Base-by-base conservation (phyloP, 2,888 invertebrate genomes). In the Chorisops tibialis region DNA sequence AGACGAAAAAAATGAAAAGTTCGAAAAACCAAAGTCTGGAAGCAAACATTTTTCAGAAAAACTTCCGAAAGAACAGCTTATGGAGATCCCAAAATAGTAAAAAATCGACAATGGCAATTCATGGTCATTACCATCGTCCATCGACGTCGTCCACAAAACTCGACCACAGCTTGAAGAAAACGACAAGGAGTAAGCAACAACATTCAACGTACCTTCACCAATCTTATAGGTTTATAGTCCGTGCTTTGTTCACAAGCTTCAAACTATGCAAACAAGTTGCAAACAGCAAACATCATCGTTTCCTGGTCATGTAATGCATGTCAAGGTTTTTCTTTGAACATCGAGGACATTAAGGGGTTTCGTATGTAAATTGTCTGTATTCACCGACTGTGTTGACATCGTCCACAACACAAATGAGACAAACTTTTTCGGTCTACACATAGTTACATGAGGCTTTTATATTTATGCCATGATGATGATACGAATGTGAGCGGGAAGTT, bases 251-350 rank as follows among this genome's bases (percentile, higher is more conserved):
- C 22, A 21, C 21, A 54, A 56, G 24, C 43, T 16, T 45, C 21
- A 39, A 54, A 45, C 56, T 56, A 56, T 56, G 56, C 56, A 56
- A 56, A 56, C 56, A 56, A 56, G 56, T 56, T 56, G 56, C 56
- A 45, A 56, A 56, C 56, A 67, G 67, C 67, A 67, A 68, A 67
- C 67, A 69, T 68, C 67, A 67, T 66, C 66, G 67, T 68, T 69
- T 69, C 69, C 68, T 67, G 66, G 63, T 66, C 65, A 65, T 68
- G 67, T 66, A 66, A 69, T 69, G 68, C 69, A 69, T 69, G 67
- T 69, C 69, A 69, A 69, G 68, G 69, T 68, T 69, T 67, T 68
- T 67, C 65, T 64, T 59, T 61, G 38, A 39, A 45, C 45, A 51
- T 43, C 38, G 51, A 50, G 50, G 51, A 61, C 52, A 61, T 61